These are phyloP conservation scores for Siderastrea radians DNA, from an alignment of 92 coral and sea anemone genomes.

Conservation along the genomic window DNA sequence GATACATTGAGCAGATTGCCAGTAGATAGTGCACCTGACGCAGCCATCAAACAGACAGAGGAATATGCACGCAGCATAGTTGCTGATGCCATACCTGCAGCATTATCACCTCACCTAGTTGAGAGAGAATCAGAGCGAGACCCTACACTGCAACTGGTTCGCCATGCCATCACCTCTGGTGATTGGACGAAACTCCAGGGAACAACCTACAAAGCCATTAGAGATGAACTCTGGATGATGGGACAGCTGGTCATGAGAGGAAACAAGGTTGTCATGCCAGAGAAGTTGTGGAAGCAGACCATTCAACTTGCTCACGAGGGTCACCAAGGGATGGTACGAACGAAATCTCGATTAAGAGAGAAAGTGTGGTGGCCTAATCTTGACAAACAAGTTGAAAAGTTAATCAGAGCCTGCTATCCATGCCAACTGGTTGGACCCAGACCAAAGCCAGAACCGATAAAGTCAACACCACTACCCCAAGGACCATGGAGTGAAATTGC, in stretches of 20 bases:
- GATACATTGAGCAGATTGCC: slow-evolving; percentile 62
- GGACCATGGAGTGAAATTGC: slow-evolving; percentile 14
- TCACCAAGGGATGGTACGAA: slow-evolving; percentile 51
- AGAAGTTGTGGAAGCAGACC: slow-evolving; percentile 53
- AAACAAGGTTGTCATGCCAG: slow-evolving; percentile 61
- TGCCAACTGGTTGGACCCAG: slow-evolving; percentile 76
- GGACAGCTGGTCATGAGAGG: slow-evolving; percentile 44
- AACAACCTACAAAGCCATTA: slow-evolving; percentile 56
- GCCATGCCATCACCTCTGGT: slow-evolving; percentile 34
- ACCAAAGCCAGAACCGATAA: slow-evolving; percentile 49
- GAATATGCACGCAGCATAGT: slow-evolving; percentile 58
- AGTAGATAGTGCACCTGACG: slow-evolving; percentile 25
- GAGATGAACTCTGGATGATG: slow-evolving; percentile 51
- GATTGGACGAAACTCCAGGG: slow-evolving; percentile 53
- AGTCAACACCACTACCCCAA: background rate
- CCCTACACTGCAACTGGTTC: slow-evolving; percentile 31
- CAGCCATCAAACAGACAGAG: slow-evolving; percentile 32
- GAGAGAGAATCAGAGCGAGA: slow-evolving; percentile 39
- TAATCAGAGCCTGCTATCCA: slow-evolving; percentile 49
- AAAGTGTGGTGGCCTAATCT: slow-evolving; percentile 17
- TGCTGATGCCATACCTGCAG: slow-evolving; percentile 24
- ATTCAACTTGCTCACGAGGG: slow-evolving; percentile 54
- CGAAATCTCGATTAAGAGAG: slow-evolving; percentile 38
- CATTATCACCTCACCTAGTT: slow-evolving; percentile 27
- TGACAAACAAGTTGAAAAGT: slow-evolving; percentile 66